These are phyloP conservation scores for Nothocercus julius DNA, from an alignment of 2,113 vertebrate genomes.

Conservation along the genomic window DNA sequence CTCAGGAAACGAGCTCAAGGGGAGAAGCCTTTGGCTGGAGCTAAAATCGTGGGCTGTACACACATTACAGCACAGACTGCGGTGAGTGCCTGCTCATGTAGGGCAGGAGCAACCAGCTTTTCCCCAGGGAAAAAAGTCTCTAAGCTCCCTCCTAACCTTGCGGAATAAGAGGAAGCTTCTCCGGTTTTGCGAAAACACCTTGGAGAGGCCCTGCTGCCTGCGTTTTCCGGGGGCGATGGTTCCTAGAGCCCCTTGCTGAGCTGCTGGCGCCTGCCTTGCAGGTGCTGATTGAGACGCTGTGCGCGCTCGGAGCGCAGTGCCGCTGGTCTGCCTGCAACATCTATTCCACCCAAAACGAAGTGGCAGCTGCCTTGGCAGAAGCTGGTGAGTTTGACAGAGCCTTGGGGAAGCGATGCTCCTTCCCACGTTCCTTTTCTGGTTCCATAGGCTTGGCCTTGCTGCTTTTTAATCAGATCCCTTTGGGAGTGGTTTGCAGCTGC, in stretches of 20 bases:
- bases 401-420: accelerated
- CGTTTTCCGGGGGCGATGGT: not conserved
- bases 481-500: not conserved
- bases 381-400: constrained; percentile 77
- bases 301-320: constrained; percentile 95
- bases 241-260: not conserved
- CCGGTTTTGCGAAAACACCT: accelerated
- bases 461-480: not conserved
- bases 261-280: constrained; percentile 37
- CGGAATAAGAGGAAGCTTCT: not conserved
- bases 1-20: constrained; percentile 97
- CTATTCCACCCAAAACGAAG: constrained; percentile 98
- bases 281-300: constrained; percentile 97
- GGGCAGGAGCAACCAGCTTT: not conserved
- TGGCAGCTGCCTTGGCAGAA: constrained; percentile 94
- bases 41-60: constrained; percentile 97
- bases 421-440: not conserved
- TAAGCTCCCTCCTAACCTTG: not conserved
- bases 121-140: not conserved
- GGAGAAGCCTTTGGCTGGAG: constrained; percentile 96
- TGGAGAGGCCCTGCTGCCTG: not conserved
- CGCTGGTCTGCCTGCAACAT: constrained; percentile 99
- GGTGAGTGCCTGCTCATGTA: constrained; percentile 75
- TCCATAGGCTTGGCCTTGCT: not conserved
- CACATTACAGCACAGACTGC: constrained; percentile 98